These are phyloP conservation scores for Tragelaphus strepsiceros DNA, from an alignment of 2,113 vertebrate genomes.

Conservation along the genomic window DNA sequence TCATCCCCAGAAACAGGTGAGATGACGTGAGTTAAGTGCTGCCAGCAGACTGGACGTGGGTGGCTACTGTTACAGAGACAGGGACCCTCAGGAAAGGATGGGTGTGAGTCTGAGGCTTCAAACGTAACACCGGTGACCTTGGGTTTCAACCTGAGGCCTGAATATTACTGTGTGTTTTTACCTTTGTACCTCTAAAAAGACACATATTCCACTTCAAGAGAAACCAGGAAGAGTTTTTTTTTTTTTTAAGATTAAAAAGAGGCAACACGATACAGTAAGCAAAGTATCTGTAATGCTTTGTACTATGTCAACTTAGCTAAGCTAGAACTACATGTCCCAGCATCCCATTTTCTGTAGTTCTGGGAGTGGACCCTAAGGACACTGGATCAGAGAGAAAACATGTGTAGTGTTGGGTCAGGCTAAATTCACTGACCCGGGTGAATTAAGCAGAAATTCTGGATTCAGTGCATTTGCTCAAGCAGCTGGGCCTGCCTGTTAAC, in stretches of 20 bases:
- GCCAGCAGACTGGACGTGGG: neutral
- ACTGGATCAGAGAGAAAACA: neutral
- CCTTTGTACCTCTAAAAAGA: neutral
- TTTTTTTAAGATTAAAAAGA: neutral
- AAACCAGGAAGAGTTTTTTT: neutral
- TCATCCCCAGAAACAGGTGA: neutral
- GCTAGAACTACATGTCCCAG: neutral
- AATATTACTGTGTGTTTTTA: too few relatives aligned
- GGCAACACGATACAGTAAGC: neutral
- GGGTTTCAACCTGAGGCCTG: neutral
- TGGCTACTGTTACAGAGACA: neutral
- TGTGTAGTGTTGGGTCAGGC: neutral
- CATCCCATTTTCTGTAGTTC: neutral
- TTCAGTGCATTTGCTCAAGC: neutral
- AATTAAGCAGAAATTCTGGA: neutral
- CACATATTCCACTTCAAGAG: neutral
- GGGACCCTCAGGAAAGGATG: neutral
- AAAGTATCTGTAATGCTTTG: rapidly evolving
- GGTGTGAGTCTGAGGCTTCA: neutral
- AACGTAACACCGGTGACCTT: neutral
- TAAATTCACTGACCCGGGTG: neutral
- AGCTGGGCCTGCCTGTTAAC: neutral
- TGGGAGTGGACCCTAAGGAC: neutral
- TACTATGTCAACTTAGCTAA: neutral
- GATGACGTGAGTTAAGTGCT: neutral